Evolutionary conservation across 2,888 invertebrate genomes (phyloP).

Genomic region (Drosophila villosipedis): DNA sequence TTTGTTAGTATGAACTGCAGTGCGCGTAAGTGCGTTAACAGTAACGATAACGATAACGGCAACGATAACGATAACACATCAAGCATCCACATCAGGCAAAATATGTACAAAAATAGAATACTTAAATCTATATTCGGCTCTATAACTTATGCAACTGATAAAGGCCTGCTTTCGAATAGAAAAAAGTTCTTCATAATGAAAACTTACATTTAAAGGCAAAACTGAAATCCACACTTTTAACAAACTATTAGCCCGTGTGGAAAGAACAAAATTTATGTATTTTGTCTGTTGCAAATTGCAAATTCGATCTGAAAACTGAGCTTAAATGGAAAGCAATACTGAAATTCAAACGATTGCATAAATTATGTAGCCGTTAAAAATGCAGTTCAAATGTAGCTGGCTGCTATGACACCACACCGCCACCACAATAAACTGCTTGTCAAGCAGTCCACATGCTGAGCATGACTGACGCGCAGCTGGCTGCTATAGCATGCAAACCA

Average conservation of each 20-base stretch:
- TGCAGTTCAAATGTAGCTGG: constrained; percentile 8
- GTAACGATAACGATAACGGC: constrained; percentile 44
- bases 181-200: not conserved
- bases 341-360: not conserved
- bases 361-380: constrained; percentile 23
- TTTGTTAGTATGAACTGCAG: constrained; percentile 83
- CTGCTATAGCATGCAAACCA: constrained; percentile 26
- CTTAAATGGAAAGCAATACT: not conserved
- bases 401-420: constrained; percentile 33
- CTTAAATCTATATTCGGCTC: not conserved
- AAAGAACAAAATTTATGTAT: not conserved
- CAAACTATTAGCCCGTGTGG: not conserved
- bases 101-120: constrained; percentile 18
- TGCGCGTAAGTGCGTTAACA: constrained; percentile 80
- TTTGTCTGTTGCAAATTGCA: not conserved
- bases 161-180: not conserved
- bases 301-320: not conserved
- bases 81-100: constrained; percentile 48
- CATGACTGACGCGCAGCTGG: constrained; percentile 15
- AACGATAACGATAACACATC: constrained; percentile 53
- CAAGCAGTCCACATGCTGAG: constrained; percentile 22
- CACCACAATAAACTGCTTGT: constrained; percentile 41
- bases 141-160: constrained; percentile 14
- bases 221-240: not conserved
- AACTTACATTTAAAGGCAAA: not conserved